These are phyloP conservation scores for Picathartes gymnocephalus DNA, from an alignment of 2,113 vertebrate species.

Conservation along the genomic window DNA sequence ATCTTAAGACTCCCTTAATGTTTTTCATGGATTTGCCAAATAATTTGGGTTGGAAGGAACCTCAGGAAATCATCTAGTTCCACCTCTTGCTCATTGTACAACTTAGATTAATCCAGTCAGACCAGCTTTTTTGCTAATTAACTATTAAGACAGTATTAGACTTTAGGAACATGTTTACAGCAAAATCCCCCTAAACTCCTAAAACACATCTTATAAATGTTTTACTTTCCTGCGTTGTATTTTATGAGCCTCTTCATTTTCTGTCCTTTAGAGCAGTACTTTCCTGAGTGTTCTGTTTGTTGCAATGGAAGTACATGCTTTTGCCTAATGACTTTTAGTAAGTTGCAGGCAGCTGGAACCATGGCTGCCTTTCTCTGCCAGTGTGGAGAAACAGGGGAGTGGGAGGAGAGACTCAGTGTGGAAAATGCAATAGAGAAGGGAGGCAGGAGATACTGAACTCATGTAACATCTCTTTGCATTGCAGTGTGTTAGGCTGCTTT, in stretches of 20 bases:
- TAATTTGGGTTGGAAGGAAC: background rate
- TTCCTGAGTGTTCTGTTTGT: background rate
- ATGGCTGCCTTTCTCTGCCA: background rate
- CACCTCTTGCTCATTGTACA: background rate
- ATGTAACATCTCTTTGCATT: background rate
- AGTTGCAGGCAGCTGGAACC: background rate
- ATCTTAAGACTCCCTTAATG: background rate
- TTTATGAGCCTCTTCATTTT: background rate
- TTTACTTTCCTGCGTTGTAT: background rate
- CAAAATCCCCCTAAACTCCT: background rate
- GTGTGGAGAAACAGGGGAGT: background rate
- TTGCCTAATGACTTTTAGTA: background rate
- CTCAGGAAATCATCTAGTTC: background rate
- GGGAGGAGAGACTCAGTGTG: background rate
- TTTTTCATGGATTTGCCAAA: rapidly evolving
- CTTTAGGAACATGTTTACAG: background rate
- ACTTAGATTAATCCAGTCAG: background rate
- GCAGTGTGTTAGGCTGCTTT: background rate
- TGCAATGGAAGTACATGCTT: background rate
- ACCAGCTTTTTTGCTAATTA: background rate
- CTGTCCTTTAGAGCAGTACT: background rate
- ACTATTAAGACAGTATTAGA: background rate
- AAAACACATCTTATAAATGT: background rate
- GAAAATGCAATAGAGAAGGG: background rate
- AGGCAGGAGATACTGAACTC: background rate